Evolutionary conservation across 2,797 vertebrate genomes (phyloP).

Genomic region (Diplodus sargus): DNA sequence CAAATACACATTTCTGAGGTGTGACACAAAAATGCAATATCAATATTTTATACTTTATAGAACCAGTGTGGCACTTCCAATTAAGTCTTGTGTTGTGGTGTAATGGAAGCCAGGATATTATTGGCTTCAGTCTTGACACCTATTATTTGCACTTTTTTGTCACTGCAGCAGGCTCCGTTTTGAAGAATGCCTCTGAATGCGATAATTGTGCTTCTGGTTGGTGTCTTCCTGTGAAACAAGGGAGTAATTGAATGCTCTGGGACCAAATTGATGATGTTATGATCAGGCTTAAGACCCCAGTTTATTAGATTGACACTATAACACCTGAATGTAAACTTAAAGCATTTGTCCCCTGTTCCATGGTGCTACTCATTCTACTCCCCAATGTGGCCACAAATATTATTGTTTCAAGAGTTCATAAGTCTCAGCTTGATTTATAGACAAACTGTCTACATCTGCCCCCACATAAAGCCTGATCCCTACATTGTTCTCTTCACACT

Average conservation of each 20-base stretch:
- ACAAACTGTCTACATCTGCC: slow-evolving; percentile 62
- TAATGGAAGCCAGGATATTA: slow-evolving; percentile 57
- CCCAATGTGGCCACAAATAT: slow-evolving; percentile 40
- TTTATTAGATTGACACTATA: slow-evolving; percentile 45
- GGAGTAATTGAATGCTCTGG: slow-evolving; percentile 26
- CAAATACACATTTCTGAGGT: slow-evolving; percentile 63
- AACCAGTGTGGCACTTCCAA: slow-evolving; percentile 39
- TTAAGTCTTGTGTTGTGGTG: slow-evolving; percentile 51
- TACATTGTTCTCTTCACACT: slow-evolving; percentile 67
- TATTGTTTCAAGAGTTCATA: slow-evolving; percentile 61
- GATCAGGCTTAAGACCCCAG: slow-evolving; percentile 12
- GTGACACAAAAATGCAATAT: slow-evolving; percentile 61
- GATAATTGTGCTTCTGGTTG: slow-evolving; percentile 45
- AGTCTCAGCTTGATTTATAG: slow-evolving; percentile 62
- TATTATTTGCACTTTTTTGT: slow-evolving; percentile 58
- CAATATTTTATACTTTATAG: slow-evolving; percentile 60
- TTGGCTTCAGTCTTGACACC: slow-evolving; percentile 45
- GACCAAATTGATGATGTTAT: slow-evolving; percentile 24
- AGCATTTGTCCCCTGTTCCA: slow-evolving; percentile 3
- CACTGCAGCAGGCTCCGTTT: slow-evolving; percentile 34
- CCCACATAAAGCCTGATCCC: slow-evolving; percentile 53
- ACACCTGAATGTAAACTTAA: slow-evolving; percentile 11
- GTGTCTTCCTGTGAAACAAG: slow-evolving; percentile 23
- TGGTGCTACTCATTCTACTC: slow-evolving; percentile 12
- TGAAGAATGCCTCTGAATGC: slow-evolving; percentile 33